Conservation (phyloP, 1,140 invertebrate genomes). For the Meloidogyne exigua region DNA sequence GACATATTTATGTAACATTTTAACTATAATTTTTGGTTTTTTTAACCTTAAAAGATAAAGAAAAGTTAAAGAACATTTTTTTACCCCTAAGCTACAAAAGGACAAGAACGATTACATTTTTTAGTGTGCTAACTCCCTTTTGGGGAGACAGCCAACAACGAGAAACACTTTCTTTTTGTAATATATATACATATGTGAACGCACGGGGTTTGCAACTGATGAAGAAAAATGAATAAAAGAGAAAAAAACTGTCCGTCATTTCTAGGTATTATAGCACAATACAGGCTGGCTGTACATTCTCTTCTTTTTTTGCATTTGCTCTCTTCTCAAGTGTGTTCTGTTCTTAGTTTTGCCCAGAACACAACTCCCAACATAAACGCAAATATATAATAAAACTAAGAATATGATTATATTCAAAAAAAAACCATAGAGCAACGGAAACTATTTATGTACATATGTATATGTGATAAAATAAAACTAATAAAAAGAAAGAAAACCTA, state of each 20-base stretch:
- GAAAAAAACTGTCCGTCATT: not conserved
- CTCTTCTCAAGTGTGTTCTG: constrained; percentile 1
- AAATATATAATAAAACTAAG: not conserved
- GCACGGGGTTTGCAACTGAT: not conserved
- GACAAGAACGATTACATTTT: not conserved
- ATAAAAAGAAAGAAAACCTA: not conserved
- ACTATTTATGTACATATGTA: not conserved
- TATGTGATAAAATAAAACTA: not conserved
- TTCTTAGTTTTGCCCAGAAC: not conserved
- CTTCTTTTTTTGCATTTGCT: not conserved
- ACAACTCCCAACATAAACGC: not conserved
- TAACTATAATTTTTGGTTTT: not conserved
- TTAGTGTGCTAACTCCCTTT: not conserved
- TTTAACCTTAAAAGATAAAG: not conserved
- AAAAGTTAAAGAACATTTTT: not conserved
- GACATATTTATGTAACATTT: too few species aligned
- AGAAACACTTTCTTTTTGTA: not conserved
- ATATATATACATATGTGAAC: not conserved
- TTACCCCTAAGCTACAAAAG: not conserved
- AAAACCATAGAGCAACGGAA: not conserved
- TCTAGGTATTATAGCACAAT: not conserved
- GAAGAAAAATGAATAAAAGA: not conserved
- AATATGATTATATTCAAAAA: not conserved
- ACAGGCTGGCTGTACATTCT: not conserved
- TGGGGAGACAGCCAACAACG: not conserved